These are phyloP conservation scores for Anhinga anhinga DNA, from an alignment of 2,113 vertebrate genomes.

Conservation along the genomic window DNA sequence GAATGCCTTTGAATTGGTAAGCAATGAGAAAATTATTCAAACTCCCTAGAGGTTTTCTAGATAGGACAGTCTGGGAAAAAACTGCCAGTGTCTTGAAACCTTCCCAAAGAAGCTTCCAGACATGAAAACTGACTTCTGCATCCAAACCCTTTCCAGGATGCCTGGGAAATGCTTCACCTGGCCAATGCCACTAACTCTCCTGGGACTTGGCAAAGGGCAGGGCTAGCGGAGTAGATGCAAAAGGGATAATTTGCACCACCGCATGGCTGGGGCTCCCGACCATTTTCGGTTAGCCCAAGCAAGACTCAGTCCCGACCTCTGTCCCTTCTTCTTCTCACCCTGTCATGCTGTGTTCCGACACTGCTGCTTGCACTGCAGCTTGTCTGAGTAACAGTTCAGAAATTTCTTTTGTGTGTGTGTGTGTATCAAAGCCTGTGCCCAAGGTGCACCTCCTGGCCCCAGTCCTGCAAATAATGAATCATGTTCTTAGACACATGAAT, in stretches of 20 bases:
- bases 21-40: background rate
- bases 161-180: background rate
- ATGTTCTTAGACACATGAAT: background rate
- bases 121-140: background rate
- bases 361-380: background rate
- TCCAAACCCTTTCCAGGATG: background rate
- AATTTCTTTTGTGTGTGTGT: background rate
- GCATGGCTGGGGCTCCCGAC: background rate
- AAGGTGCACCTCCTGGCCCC: background rate
- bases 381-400: background rate
- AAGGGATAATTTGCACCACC: background rate
- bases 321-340: background rate
- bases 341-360: fast-evolving
- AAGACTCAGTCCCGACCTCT: background rate
- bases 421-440: background rate
- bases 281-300: background rate
- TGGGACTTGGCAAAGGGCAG: background rate
- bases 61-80: background rate
- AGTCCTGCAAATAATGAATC: background rate
- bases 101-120: conserved; percentile 18
- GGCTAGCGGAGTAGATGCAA: background rate
- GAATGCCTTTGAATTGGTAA: conserved; percentile 32
- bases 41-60: background rate
- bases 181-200: background rate
- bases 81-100: background rate